These are phyloP conservation scores for Myotis findleyi DNA, from an alignment of 2,797 vertebrate species.

Conservation along the genomic window DNA sequence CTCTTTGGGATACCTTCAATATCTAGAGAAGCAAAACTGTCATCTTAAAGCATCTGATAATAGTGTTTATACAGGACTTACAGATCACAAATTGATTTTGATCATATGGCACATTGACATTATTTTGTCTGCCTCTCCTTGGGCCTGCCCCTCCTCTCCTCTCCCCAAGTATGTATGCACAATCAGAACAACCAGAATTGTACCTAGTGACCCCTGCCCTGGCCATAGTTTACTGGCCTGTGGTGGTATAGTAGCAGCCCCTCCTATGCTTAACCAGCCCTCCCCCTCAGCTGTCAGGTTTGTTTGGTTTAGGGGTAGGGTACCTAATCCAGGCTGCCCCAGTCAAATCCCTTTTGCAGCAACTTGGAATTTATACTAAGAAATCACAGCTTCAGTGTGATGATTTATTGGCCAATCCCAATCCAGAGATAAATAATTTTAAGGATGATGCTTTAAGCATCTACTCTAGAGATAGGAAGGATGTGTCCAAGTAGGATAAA, in stretches of 20 bases:
- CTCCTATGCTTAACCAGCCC: not conserved
- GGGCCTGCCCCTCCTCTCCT: not conserved
- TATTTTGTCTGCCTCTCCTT: not conserved
- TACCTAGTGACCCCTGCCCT: not conserved
- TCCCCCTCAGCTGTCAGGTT: not conserved
- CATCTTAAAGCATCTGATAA: not conserved
- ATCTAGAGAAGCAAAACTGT: not conserved
- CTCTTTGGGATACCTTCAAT: not conserved
- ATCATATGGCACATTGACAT: not conserved
- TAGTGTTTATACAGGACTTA: not conserved
- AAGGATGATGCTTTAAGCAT: not conserved
- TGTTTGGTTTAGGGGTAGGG: not conserved
- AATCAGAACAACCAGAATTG: not conserved
- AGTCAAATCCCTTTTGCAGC: not conserved
- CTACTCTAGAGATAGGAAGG: not conserved
- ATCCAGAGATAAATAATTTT: not conserved
- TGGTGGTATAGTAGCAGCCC: not conserved
- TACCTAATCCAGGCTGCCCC: not conserved
- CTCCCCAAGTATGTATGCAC: not conserved
- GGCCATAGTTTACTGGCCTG: not conserved
- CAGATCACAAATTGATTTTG: not conserved
- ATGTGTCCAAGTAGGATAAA: not conserved
- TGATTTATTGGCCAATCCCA: not conserved
- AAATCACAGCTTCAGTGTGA: not conserved
- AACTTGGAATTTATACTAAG: not conserved